These are phyloP conservation scores for Hirundichthys speculiger DNA, from an alignment of 2,113 vertebrate genomes.

Conservation along the genomic window DNA sequence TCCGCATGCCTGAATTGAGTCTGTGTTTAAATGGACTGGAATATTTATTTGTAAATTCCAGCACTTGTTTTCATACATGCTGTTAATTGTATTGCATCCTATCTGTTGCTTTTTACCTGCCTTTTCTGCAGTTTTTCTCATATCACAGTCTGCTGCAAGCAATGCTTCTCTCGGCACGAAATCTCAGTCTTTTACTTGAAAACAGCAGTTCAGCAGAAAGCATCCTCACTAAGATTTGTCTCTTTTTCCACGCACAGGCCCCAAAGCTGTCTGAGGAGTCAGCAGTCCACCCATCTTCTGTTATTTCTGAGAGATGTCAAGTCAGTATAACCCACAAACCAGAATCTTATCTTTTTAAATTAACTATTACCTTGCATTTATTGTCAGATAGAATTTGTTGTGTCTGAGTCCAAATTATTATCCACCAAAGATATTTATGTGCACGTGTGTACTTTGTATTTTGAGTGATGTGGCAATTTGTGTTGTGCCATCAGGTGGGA, in stretches of 20 bases:
- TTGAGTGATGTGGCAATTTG: background rate
- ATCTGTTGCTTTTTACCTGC: too few species aligned
- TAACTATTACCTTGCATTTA: background rate
- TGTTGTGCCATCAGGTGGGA: slow-evolving; percentile 82
- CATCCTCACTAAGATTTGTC: too few species aligned
- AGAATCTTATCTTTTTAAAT: background rate
- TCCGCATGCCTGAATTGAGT: too few species aligned
- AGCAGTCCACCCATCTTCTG: slow-evolving; percentile 86
- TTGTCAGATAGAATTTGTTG: background rate
- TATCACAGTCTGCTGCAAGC: too few species aligned
- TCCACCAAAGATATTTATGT: background rate
- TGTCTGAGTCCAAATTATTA: background rate
- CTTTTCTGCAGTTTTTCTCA: too few species aligned
- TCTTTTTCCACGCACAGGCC: slow-evolving; percentile 76
- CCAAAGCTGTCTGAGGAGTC: slow-evolving; percentile 91
- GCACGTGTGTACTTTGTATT: background rate
- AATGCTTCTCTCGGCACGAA: too few species aligned
- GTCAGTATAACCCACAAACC: slow-evolving; percentile 72
- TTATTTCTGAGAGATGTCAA: slow-evolving; percentile 87
- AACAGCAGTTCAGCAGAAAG: too few species aligned
- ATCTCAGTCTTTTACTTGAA: too few species aligned
- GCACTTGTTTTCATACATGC: background rate
- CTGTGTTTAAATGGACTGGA: background rate
- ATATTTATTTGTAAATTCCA: background rate
- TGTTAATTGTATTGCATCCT: background rate